Evolutionary conservation across 2,797 vertebrate species (phyloP).

Genomic region (Serranus cabrilla): DNA sequence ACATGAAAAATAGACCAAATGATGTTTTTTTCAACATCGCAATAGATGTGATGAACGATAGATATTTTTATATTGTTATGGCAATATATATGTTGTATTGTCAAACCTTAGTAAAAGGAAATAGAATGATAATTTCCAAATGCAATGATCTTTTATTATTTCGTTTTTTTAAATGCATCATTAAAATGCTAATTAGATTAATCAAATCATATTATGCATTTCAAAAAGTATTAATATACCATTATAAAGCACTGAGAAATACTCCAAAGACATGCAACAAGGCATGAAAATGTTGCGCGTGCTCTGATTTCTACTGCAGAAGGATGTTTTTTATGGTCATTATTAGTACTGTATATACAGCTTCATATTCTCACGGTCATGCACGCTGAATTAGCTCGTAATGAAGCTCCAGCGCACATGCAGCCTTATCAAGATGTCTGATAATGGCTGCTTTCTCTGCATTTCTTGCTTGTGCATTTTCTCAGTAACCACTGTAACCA

Average conservation of each 20-base stretch:
- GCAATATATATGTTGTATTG: too few species aligned
- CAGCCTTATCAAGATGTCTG: slow-evolving; percentile 65
- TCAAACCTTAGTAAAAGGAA: too few species aligned
- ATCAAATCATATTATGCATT: background rate
- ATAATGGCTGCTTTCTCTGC: slow-evolving; percentile 51
- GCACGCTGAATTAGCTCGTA: background rate
- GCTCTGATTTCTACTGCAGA: background rate
- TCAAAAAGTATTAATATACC: background rate
- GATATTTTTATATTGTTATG: too few species aligned
- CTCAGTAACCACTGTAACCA: slow-evolving; percentile 51
- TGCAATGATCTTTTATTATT: too few species aligned
- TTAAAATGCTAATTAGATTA: background rate
- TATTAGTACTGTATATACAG: background rate
- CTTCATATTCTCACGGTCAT: slow-evolving; percentile 2
- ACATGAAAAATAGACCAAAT: too few species aligned
- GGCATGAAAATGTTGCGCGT: background rate
- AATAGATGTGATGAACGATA: too few species aligned
- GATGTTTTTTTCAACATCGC: too few species aligned
- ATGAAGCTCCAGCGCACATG: background rate
- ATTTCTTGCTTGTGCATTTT: slow-evolving; percentile 23
- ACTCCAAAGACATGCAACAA: background rate
- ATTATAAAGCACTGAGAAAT: background rate
- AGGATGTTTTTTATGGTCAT: background rate
- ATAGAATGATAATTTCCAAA: too few species aligned
- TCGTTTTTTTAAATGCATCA: background rate